Conservation (phyloP, 1,140 invertebrate genomes). For the Bombyx mori region ASM3026992v2 NC_085118.1:14009001-14009500, state of each 20-base stretch:
- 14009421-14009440: too few relatives aligned
- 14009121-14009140: slow-evolving; percentile 4
- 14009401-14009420: too few relatives aligned
- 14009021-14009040: too few relatives aligned
- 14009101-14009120: neutral
- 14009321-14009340: slow-evolving; percentile 26
- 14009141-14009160: slow-evolving; percentile 36
- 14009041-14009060: neutral
- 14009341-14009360: too few relatives aligned
- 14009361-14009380: too few relatives aligned
- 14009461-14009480: too few relatives aligned
- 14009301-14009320: slow-evolving; percentile 61
- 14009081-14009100: too few relatives aligned
- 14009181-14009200: slow-evolving; percentile 59
- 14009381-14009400: too few relatives aligned
- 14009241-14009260: slow-evolving; percentile 63
- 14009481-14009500: too few relatives aligned
- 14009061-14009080: neutral
- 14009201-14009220: slow-evolving; percentile 51
- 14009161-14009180: slow-evolving; percentile 62
- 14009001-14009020: too few relatives aligned
- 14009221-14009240: slow-evolving; percentile 65
- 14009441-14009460: too few relatives aligned
- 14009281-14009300: slow-evolving; percentile 68
- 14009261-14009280: slow-evolving; percentile 59